Percentiles rank a stretch among this genome's conserved stretches.
Evolutionary conservation across 2,113 vertebrate genomes (phyloP).

Genomic region (Alethe castanea): DNA sequence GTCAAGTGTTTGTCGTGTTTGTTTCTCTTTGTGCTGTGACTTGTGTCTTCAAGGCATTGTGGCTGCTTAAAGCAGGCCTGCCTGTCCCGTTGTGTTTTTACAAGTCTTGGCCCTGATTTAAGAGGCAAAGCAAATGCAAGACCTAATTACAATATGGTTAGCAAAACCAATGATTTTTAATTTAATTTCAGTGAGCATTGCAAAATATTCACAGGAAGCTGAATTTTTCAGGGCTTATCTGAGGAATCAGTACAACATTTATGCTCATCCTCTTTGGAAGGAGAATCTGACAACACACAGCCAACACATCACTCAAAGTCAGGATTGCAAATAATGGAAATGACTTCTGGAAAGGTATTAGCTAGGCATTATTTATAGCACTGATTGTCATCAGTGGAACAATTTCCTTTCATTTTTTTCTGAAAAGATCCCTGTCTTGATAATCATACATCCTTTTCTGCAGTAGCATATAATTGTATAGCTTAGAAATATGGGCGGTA

Average conservation of each 20-base stretch:
- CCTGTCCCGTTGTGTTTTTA: neutral
- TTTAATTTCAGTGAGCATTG: neutral
- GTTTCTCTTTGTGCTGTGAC: neutral
- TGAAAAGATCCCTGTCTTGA: constrained; percentile 20
- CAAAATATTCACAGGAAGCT: neutral
- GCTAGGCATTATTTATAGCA: neutral
- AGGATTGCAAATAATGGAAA: constrained; percentile 5
- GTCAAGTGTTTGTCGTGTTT: neutral
- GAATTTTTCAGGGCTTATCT: neutral
- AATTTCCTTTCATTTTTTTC: constrained; percentile 19
- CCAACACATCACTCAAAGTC: neutral
- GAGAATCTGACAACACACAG: neutral
- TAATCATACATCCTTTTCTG: constrained; percentile 32
- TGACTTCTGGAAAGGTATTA: neutral
- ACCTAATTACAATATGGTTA: neutral
- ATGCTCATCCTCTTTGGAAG: neutral
- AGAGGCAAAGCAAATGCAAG: neutral
- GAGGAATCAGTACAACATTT: neutral
- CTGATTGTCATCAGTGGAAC: neutral
- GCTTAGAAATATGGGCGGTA: neutral
- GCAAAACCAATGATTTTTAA: neutral
- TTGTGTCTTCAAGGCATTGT: neutral
- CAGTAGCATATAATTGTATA: neutral
- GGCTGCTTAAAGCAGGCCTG: neutral
- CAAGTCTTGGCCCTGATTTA: neutral